Percentiles rank a stretch among this genome's conserved stretches.
phyloP scores from a whole-genome alignment of 2,888 invertebrate species.

The Tipula vernalis region DNA sequence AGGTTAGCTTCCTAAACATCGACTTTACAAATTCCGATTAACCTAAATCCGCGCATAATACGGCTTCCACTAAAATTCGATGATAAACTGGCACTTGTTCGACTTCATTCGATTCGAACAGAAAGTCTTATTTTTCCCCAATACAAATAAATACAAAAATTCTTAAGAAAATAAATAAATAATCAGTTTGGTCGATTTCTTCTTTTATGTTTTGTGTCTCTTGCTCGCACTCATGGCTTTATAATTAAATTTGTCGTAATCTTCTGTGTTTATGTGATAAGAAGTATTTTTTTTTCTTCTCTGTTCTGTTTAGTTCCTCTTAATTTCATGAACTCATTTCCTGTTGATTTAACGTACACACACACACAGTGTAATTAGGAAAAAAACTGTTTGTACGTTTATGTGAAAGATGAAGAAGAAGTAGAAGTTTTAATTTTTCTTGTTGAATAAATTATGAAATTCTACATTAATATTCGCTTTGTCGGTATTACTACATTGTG shows the following conservation, averaged over 20 bases:
- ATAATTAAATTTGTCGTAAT: neutral
- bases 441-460: neutral
- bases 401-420: neutral
- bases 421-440: neutral
- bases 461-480: neutral
- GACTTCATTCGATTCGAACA: neutral
- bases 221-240: neutral
- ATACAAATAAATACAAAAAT: neutral
- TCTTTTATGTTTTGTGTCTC: neutral
- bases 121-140: neutral
- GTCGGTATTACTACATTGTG: neutral
- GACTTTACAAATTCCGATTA: neutral
- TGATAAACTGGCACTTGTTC: neutral
- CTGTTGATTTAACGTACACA: neutral
- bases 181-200: neutral
- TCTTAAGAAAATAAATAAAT: neutral
- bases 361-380: neutral
- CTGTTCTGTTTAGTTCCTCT: neutral
- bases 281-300: neutral
- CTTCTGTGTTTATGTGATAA: neutral
- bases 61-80: no score
- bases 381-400: neutral
- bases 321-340: slow-evolving; percentile 4
- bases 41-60: neutral
- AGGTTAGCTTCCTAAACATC: neutral